Evolutionary conservation across 2,113 vertebrate genomes (phyloP), one percentile per base, ranked within the genome.

Genomic region (Saguinus imperator): DNA sequence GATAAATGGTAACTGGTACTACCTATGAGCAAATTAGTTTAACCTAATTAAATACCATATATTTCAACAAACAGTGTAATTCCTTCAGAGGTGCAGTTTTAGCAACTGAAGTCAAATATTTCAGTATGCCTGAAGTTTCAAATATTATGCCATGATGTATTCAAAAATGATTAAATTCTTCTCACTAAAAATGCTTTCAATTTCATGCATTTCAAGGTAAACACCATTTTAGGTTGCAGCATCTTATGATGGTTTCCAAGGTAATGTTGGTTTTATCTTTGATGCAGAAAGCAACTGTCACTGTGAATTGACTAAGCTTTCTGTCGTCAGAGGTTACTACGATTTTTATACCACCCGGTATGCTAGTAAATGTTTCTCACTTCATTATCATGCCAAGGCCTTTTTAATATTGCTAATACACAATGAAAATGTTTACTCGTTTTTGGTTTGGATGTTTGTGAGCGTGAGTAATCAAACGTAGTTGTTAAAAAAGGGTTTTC

Each of bases 361-460:
- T 93, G 77, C 70, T 68, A 91, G n/a, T 76, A 92, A 97, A 93
- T 17, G 5, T 96, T 98, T 95, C 86, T 96, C 11, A 87, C 79
- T 72, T 95, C 77, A 94, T 93, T 94, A 94, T 91, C 45, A 95
- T 55, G 18, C 43, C 52, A 61, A 29, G 4, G 7, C 29, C 72
- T 94, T 97, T 77, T 93, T 83, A 86, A 81, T 64, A 66, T 85
- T 64, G 4, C 68, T 64, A 97, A 85, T 25, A 55, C 35, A 94
- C 37, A 40, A 87, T 90, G 76, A 84, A 83, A 81, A 91, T 0
- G 2, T 61, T 97, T 97, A 70, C 37, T 1, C 72, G 82, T 52
- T 79, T 98, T 97, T 86, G 87, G n/a, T 96, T 57, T 84, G 94
- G 45, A 95, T 92, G 81, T 95, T 83, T 87, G 23, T 97, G 50